Conservation (phyloP, 1,140 invertebrate genomes). For the Macrosteles quadrilineatus region DNA sequence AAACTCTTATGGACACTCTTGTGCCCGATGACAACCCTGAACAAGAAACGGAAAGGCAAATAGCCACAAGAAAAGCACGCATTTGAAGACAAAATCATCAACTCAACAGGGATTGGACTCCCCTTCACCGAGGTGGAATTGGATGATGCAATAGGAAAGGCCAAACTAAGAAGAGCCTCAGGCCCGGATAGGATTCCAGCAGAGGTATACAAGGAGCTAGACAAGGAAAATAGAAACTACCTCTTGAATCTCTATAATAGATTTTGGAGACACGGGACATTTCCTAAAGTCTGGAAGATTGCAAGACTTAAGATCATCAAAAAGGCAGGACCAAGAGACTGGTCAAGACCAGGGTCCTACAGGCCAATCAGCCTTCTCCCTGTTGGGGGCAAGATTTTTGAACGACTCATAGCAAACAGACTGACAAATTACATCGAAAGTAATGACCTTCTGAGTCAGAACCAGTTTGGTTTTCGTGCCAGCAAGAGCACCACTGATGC, state of each 20-base stretch:
- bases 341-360: neutral
- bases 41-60: neutral
- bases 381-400: neutral
- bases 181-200: neutral
- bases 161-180: neutral
- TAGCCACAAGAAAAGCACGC: neutral
- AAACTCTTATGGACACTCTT: neutral
- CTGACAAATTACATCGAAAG: neutral
- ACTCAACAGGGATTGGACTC: too few relatives aligned
- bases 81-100: neutral
- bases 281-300: neutral
- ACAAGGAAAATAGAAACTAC: neutral
- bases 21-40: neutral
- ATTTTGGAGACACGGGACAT: neutral
- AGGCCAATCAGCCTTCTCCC: neutral
- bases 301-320: neutral
- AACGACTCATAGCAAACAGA: neutral
- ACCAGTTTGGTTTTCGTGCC: neutral
- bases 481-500: neutral
- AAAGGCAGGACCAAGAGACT: neutral
- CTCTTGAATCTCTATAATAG: neutral
- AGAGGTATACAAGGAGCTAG: neutral
- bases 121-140: neutral
- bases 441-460: too few relatives aligned
- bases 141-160: neutral